Evolutionary conservation across 2,113 vertebrate species (phyloP), one percentile per base, ranked within the genome.

Genomic region (Gasterosteus nipponicus): DNA sequence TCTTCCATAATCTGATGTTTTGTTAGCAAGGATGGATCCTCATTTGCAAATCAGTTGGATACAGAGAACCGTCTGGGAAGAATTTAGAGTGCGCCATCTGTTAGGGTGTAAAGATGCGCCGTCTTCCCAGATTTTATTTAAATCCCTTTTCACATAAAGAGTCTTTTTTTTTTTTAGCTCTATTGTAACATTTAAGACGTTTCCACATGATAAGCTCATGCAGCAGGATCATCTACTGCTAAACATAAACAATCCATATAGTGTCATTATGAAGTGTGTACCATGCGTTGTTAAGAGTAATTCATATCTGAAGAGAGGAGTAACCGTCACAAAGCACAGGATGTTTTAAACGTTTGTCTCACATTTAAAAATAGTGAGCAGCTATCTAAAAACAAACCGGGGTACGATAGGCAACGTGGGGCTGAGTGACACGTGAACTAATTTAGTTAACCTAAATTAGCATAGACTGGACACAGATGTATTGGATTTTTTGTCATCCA

Each of bases 401-500:
- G n/a, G 33, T 35, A 35, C n/a, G 10, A 11, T 54, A 16, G 57
- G 41, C 39, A 41, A 51, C 12, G 1, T 0, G 18, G 22, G 61
- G 11, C 49, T 26, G 41, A 75, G 38, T 18, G 16, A 75, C 31
- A 56, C 18, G 22, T n/a, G 10, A 71, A 44, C n/a, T 15, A 42
- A 60, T 38, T 46, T 42, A 53, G 2, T 63, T 44, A 35, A 73
- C 39, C 53, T 44, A 33, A 75, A 65, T 64, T n/a, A 54, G 31
- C 75, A 38, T 51, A 26, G 51, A 64, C 58, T 69, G 54, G 56
- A 56, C 47, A 22, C 33, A 54, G 6, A 71, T 31, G 68, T 47
- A 74, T 19, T 71, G n/a, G 69, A 78, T 59, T 76, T 66, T 26
- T 47, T 10, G 5, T 26, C 69, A 29, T 65, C 42, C 19, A 67